These are phyloP conservation scores for Seira musarum DNA, from an alignment of 2,888 invertebrate genomes.

Conservation along the genomic window DNA sequence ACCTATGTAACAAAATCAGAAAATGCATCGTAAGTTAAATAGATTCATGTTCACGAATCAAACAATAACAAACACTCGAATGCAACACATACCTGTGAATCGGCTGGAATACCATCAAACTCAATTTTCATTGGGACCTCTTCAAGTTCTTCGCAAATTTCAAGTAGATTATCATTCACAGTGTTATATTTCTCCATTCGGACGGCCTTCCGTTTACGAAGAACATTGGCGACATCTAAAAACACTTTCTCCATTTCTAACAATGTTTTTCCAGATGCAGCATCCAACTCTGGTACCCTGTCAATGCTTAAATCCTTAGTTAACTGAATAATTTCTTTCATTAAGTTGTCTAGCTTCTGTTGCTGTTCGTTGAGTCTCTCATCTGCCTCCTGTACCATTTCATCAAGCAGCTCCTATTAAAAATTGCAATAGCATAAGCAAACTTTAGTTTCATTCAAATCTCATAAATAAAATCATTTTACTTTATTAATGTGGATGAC, in stretches of 20 bases:
- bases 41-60: no score
- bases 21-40: background rate
- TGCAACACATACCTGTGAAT: slow-evolving; percentile 61
- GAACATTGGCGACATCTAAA: slow-evolving; percentile 22
- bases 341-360: slow-evolving; percentile 18
- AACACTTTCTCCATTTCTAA: slow-evolving; percentile 38
- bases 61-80: no score
- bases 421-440: background rate
- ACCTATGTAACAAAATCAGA: slow-evolving; percentile 35
- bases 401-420: slow-evolving; percentile 47
- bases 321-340: slow-evolving; percentile 42
- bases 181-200: slow-evolving; percentile 59
- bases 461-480: no score
- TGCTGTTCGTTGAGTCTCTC: slow-evolving; percentile 30
- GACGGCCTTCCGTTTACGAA: slow-evolving; percentile 46
- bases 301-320: slow-evolving; percentile 53
- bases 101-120: slow-evolving; percentile 60
- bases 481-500: no score
- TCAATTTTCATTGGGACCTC: slow-evolving; percentile 44
- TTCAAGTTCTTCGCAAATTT: slow-evolving; percentile 39
- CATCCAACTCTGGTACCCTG: slow-evolving; percentile 26
- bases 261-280: slow-evolving; percentile 15
- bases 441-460: no score
- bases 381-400: slow-evolving; percentile 53
- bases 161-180: slow-evolving; percentile 36